Conservation (phyloP, 2,113 vertebrate species). For the Pithys albifrons region DNA sequence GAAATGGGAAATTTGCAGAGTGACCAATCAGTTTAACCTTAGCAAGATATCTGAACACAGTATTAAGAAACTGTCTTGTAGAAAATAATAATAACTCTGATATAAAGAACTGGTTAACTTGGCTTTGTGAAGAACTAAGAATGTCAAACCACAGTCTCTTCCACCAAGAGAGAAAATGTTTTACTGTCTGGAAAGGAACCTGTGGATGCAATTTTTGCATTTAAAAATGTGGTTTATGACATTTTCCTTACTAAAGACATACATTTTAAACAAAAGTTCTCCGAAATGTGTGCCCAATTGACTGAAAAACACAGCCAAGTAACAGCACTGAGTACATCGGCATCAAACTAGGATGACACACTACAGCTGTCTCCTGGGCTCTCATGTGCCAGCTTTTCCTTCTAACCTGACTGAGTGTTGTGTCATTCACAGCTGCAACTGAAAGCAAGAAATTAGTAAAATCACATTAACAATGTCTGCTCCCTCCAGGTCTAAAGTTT, state of each 20-base stretch:
- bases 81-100: background rate
- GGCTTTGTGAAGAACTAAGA: background rate
- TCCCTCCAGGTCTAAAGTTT: background rate
- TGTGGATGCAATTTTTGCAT: background rate
- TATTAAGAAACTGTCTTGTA: background rate
- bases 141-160: constrained; percentile 3
- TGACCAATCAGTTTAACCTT: background rate
- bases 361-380: background rate
- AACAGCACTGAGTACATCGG: background rate
- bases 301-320: background rate
- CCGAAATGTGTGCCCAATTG: background rate
- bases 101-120: background rate
- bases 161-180: background rate
- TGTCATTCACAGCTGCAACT: background rate
- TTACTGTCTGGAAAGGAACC: background rate
- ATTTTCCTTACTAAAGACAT: background rate
- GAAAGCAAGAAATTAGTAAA: background rate
- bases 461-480: background rate
- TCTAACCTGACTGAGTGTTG: background rate
- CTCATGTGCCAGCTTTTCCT: background rate
- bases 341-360: background rate
- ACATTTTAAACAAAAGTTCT: background rate
- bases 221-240: background rate
- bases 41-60: background rate
- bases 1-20: background rate